Evolutionary conservation across 1,140 invertebrate species (phyloP).

Genomic region (Conus betulinus): DNA sequence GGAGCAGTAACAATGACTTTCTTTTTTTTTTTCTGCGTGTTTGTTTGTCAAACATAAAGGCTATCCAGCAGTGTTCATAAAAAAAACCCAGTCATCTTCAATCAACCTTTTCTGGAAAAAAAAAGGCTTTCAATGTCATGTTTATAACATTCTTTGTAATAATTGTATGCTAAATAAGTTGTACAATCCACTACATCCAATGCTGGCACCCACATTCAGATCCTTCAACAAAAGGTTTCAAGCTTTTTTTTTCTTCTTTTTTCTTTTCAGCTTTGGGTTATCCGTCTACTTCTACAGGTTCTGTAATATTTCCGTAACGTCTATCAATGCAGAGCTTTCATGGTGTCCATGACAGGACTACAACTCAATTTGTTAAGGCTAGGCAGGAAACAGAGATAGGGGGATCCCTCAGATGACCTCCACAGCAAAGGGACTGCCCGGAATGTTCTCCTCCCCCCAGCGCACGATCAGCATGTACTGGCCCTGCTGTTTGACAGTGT

Average conservation of each 20-base stretch:
- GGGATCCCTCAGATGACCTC: constrained; percentile 64
- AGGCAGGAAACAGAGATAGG: neutral
- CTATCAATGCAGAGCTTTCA: neutral
- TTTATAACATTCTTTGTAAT: neutral
- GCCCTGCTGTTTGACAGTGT: constrained; percentile 85
- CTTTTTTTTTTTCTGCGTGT: neutral
- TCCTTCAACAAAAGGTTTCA: neutral
- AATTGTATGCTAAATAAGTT: no score
- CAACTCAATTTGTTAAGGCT: constrained; percentile 7
- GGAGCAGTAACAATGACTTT: neutral
- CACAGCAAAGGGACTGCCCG: constrained; percentile 91
- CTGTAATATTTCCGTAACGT: neutral
- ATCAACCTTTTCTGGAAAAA: neutral
- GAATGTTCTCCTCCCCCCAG: constrained; percentile 98
- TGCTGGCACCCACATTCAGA: neutral
- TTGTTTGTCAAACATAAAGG: neutral
- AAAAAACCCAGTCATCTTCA: neutral
- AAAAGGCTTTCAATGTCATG: neutral
- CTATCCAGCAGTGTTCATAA: neutral
- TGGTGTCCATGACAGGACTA: neutral
- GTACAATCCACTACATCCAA: no score
- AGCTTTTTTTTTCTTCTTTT: no score
- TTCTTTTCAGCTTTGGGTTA: no score
- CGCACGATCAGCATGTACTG: constrained; percentile 96
- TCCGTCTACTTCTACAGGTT: no score